A percentile compares a stretch with the other conserved stretches of the same genome.
phyloP scores from a whole-genome alignment of 92 coral and sea anemone species.

The Porites evermanni region DNA sequence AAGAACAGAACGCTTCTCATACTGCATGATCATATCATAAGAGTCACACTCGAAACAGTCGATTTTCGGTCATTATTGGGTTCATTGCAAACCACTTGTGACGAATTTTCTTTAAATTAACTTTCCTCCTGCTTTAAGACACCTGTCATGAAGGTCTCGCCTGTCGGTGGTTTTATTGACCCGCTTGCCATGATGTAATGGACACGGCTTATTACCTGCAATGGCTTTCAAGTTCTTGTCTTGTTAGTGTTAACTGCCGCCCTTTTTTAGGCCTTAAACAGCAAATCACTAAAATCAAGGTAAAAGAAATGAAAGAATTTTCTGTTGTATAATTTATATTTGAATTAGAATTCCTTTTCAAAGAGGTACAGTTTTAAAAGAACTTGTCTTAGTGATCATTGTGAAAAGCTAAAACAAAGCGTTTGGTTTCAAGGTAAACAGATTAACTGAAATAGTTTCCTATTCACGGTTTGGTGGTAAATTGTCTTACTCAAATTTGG shows the following conservation, averaged over 20 bases:
- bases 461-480: too few species aligned
- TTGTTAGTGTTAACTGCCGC: background rate
- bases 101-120: background rate
- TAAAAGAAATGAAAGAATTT: too few species aligned
- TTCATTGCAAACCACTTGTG: background rate
- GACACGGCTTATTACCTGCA: background rate
- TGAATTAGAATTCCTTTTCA: too few species aligned
- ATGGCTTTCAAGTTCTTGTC: background rate
- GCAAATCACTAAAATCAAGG: background rate
- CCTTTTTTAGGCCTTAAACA: background rate
- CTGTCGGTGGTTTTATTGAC: constrained; percentile 8
- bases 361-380: too few species aligned
- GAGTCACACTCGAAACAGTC: background rate
- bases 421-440: too few species aligned
- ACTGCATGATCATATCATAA: constrained; percentile 35
- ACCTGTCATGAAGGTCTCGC: constrained; percentile 6
- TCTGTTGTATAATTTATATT: too few species aligned
- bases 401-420: too few species aligned
- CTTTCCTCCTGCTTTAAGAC: background rate
- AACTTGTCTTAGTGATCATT: too few species aligned
- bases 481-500: too few species aligned
- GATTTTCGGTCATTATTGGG: background rate
- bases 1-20: constrained; percentile 18
- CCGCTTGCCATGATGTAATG: constrained; percentile 31
- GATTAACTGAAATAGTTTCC: too few species aligned